Evolutionary conservation across 2,113 vertebrate genomes (phyloP), one percentile per base, ranked within the genome.

Genomic region (Syngnathus floridae): DNA sequence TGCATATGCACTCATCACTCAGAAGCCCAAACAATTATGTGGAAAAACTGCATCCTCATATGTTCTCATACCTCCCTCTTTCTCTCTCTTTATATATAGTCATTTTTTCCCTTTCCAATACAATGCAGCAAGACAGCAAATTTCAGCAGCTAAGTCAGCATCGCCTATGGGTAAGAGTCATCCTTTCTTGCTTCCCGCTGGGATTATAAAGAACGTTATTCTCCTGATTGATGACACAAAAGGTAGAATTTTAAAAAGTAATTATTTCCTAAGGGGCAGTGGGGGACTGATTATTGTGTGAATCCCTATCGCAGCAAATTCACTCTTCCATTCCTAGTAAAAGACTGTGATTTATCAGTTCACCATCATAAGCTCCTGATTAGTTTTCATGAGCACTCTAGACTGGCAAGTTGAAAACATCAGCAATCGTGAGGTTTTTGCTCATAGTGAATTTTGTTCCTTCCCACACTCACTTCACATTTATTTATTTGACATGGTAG

Each of bases 191-290:
- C 37, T 26, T 61, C 59, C 59, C 21, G 7, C 21, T 43, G 59
- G 59, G 43, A 61, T 61, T 43, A 43, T 16, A 43, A 61, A 61
- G 59, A 72, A 72, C 43, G 58, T 45, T 65, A 64, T 66, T 46
- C 73, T 71, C 21, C 21, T 61, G 66, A 62, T 5, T 43, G 61
- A 73, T 74, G 62, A 60, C 65, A 70, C 38, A 75, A 75, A 68
- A 55, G 21, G 36, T 37, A 59, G 45, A 51, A 75, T 65, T 35
- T 58, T 64, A 61, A 61, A 61, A 61, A 21, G 59, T 26, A 26
- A 43, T 61, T 61, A 61, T 61, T 61, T 61, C 59, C 59, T 61
- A 26, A 26, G 59, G 59, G 59, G 37, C 26, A 31, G 40, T 12
- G 16, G 13, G 54, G 35, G 35, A 56, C 26, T 56, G 12, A 16